A percentile compares a stretch with the other conserved stretches of the same genome.
Evolutionary conservation across 92 coral and sea anemone genomes (phyloP).

Genomic region (Montipora capitata): DNA sequence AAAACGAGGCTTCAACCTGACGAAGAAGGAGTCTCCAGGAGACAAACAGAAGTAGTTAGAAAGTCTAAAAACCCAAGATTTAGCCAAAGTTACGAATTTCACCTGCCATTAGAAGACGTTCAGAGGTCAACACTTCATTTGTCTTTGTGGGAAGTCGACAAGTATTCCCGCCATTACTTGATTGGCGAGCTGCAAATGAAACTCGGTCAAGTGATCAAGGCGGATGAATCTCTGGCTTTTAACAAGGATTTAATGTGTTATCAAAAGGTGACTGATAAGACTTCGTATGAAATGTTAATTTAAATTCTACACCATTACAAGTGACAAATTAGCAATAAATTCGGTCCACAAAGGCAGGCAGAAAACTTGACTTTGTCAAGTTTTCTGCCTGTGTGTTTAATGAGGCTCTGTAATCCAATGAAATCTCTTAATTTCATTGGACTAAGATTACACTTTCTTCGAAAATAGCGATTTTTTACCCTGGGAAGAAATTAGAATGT

Average conservation of each 20-base stretch:
- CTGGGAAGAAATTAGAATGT: no score
- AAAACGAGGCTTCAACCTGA: slow-evolving; percentile 78
- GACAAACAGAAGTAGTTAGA: slow-evolving; percentile 68
- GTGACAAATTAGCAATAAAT: no score
- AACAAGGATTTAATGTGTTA: slow-evolving; percentile 66
- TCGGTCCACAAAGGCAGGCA: no score
- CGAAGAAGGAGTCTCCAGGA: slow-evolving; percentile 57
- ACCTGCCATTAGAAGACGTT: slow-evolving; percentile 50
- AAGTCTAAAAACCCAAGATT: slow-evolving; percentile 74
- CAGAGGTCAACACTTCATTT: slow-evolving; percentile 61
- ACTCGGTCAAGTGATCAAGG: slow-evolving; percentile 71
- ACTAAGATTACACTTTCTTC: no score
- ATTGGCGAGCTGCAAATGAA: slow-evolving; percentile 84
- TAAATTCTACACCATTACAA: no score
- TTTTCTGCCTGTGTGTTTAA: no score
- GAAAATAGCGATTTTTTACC: no score
- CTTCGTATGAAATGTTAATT: neutral
- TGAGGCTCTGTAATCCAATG: no score
- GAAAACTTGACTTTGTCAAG: no score
- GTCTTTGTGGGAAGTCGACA: slow-evolving; percentile 88
- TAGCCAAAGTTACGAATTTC: slow-evolving; percentile 71
- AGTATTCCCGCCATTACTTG: slow-evolving; percentile 82
- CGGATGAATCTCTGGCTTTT: slow-evolving; percentile 72
- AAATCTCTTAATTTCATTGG: no score
- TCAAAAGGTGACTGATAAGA: slow-evolving; percentile 57